These are phyloP conservation scores for Balaeniceps rex DNA, from an alignment of 2,113 vertebrate genomes.

Conservation along the genomic window DNA sequence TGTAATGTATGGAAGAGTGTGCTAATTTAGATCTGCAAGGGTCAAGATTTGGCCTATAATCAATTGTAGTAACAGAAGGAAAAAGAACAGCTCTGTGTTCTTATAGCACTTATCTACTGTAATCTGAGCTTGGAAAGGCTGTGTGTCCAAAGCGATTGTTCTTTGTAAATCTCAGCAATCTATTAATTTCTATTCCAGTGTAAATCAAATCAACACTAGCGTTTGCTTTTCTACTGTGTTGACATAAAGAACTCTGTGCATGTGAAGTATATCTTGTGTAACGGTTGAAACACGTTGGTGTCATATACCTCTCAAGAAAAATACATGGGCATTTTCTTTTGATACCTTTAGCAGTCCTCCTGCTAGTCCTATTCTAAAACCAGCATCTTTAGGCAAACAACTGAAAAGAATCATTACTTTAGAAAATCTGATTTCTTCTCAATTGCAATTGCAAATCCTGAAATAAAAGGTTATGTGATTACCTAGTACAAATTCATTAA, in stretches of 20 bases:
- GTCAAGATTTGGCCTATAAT: not conserved
- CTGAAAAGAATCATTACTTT: not conserved
- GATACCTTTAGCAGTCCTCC: not conserved
- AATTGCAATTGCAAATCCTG: not conserved
- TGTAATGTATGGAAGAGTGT: not conserved
- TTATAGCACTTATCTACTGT: not conserved
- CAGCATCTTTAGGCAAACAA: not conserved
- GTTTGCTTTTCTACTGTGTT: not conserved
- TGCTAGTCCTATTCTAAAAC: not conserved
- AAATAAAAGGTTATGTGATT: not conserved
- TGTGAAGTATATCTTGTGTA: not conserved
- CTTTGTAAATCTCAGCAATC: not conserved
- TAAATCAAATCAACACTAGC: not conserved
- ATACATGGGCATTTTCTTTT: not conserved
- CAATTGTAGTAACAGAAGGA: not conserved
- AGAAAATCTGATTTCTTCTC: not conserved
- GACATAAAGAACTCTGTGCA: not conserved
- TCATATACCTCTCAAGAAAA: not conserved
- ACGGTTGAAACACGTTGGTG: not conserved
- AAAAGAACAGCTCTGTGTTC: not conserved
- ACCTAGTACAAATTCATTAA: not conserved
- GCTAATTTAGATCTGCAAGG: not conserved
- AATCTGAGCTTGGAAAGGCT: not conserved
- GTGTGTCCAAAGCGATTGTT: too few species aligned
- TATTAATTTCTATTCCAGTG: not conserved